Evolutionary conservation across 2,888 invertebrate species (phyloP).

Genomic region (Ferrisia virgata): DNA sequence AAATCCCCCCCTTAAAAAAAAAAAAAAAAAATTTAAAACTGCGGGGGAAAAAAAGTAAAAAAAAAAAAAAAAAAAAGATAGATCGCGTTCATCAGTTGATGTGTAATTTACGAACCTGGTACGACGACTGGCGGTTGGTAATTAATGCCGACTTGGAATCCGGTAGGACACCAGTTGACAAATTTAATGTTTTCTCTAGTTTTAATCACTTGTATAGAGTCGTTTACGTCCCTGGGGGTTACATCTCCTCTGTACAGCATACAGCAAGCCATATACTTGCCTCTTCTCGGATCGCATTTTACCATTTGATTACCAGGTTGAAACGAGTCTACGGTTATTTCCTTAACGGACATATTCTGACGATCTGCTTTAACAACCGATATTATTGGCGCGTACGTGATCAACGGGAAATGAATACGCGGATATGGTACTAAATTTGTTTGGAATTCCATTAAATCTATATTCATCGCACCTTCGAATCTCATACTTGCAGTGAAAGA

Average conservation of each 20-base stretch:
- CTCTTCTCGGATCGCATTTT: conserved; percentile 66
- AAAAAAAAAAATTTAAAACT: no score
- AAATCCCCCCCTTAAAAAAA: no score
- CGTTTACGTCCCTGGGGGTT: conserved; percentile 49
- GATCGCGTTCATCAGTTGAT: not conserved
- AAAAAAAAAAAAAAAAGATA: no score
- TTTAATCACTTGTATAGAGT: conserved; percentile 47
- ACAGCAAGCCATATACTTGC: conserved; percentile 45
- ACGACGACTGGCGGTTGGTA: conserved; percentile 44
- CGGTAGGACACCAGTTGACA: conserved; percentile 45
- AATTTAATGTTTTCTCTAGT: conserved; percentile 45
- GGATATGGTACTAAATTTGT: conserved; percentile 57
- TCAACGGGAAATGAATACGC: conserved; percentile 50
- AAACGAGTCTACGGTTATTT: conserved; percentile 84
- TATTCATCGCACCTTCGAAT: conserved; percentile 76
- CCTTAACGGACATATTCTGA: conserved; percentile 72
- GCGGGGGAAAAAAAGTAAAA: no score
- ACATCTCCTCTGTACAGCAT: conserved; percentile 53
- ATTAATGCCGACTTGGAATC: conserved; percentile 44
- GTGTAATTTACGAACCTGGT: conserved; percentile 31
- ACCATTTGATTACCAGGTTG: conserved; percentile 89
- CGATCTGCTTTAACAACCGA: conserved; percentile 71
- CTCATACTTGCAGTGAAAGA: conserved; percentile 84
- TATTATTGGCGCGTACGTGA: conserved; percentile 70
- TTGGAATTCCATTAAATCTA: conserved; percentile 63